Percentiles rank a stretch among this genome's conserved stretches.
These are phyloP conservation scores for Pteropus alecto DNA, from an alignment of 2,113 vertebrate species.

Conservation along the genomic window DNA sequence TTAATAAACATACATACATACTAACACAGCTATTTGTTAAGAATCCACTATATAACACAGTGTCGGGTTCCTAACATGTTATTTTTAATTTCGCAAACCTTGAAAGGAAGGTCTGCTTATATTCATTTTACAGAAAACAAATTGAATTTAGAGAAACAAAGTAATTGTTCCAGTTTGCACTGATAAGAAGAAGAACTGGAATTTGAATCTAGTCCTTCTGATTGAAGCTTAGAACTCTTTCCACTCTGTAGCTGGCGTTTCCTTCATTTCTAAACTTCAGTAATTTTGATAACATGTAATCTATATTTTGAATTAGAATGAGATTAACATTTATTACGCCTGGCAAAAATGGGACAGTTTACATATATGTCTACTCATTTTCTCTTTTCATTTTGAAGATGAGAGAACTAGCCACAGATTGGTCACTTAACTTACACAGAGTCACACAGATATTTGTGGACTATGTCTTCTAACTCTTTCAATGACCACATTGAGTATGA, in stretches of 20 bases:
- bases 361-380: neutral
- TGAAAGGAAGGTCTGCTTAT: neutral
- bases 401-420: neutral
- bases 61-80: neutral
- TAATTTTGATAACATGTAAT: neutral
- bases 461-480: neutral
- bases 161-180: neutral
- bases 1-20: neutral
- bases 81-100: neutral
- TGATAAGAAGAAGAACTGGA: neutral
- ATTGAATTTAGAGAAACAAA: neutral
- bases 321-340: neutral
- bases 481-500: neutral
- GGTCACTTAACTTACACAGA: neutral
- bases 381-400: neutral
- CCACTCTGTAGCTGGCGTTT: neutral
- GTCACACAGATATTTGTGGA: neutral
- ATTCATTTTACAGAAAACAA: neutral
- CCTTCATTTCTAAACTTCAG: neutral
- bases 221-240: neutral
- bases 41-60: neutral
- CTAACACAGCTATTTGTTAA: neutral
- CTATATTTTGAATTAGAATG: neutral
- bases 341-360: neutral
- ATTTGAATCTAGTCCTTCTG: constrained; percentile 10